phyloP scores from a whole-genome alignment of 2,797 vertebrate species.

The Hirundo rustica region DNA sequence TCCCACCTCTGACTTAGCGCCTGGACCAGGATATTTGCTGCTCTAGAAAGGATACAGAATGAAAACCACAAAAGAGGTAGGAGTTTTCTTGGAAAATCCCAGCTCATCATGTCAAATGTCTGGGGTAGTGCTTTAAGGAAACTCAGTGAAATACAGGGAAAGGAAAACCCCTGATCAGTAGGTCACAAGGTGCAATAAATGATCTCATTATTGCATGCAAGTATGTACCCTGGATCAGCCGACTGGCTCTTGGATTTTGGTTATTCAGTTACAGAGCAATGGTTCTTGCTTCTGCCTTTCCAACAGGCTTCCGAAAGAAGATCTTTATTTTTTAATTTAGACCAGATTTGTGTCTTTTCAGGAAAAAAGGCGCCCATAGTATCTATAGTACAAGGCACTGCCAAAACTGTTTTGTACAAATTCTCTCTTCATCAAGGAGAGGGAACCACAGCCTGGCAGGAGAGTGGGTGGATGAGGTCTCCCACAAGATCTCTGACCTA shows the following conservation, averaged over 20 bases:
- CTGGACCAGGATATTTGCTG: background rate
- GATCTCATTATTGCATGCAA: conserved; percentile 16
- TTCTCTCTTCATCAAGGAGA: background rate
- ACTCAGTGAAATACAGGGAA: background rate
- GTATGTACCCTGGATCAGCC: conserved; percentile 7
- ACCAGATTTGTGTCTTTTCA: background rate
- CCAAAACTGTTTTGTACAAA: background rate
- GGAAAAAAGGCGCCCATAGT: background rate
- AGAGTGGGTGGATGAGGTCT: background rate
- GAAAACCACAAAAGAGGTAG: background rate
- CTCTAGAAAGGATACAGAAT: background rate
- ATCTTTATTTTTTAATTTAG: background rate
- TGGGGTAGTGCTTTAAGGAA: background rate
- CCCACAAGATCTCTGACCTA: background rate
- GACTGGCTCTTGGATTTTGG: background rate
- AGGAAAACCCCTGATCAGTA: background rate
- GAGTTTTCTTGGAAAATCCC: background rate
- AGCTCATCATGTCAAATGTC: background rate
- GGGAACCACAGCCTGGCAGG: background rate
- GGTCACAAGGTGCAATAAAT: conserved; percentile 9
- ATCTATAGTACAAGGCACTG: background rate
- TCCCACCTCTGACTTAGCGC: background rate
- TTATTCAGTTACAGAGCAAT: conserved; percentile 3
- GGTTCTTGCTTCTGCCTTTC: background rate
- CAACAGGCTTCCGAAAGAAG: background rate